Percentiles rank a stretch among this genome's conserved stretches.
phyloP scores from a whole-genome alignment of 1,140 invertebrate genomes.

The Magallana gigas region DNA sequence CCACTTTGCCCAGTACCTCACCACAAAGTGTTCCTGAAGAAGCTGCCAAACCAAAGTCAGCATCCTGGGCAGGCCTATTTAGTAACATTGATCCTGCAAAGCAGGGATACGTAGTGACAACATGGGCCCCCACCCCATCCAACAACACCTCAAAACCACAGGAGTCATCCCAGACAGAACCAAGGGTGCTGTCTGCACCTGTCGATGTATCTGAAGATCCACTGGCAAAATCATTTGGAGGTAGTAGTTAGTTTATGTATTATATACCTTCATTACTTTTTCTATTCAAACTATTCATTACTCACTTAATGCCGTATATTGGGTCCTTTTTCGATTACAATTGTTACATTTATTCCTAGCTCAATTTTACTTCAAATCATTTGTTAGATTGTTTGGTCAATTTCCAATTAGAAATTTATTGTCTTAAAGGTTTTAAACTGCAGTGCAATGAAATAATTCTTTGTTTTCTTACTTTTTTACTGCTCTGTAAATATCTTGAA shows the following conservation, averaged over 20 bases:
- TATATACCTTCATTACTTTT: no score
- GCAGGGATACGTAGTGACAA: conserved; percentile 21
- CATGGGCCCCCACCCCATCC: not conserved
- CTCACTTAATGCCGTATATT: no score
- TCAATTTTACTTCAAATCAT: no score
- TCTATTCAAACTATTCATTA: no score
- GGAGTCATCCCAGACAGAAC: conserved; percentile 10
- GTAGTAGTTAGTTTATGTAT: not conserved
- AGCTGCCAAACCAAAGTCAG: conserved; percentile 10
- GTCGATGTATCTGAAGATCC: conserved; percentile 41
- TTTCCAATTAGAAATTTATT: no score
- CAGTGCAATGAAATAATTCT: no score
- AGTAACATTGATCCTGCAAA: conserved; percentile 38
- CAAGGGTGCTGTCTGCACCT: not conserved
- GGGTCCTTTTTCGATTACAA: no score
- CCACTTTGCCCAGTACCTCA: not conserved
- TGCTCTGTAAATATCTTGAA: no score
- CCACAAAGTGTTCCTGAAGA: conserved; percentile 7
- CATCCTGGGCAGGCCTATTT: conserved; percentile 43
- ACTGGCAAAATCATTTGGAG: conserved; percentile 44
- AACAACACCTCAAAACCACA: conserved; percentile 10
- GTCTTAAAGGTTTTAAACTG: no score
- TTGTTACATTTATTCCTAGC: no score
- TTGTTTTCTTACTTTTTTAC: no score
- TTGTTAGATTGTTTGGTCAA: no score